Evolutionary conservation across 2,113 vertebrate genomes (phyloP), one percentile per base, ranked within the genome.

Genomic region (Strix aluco): DNA sequence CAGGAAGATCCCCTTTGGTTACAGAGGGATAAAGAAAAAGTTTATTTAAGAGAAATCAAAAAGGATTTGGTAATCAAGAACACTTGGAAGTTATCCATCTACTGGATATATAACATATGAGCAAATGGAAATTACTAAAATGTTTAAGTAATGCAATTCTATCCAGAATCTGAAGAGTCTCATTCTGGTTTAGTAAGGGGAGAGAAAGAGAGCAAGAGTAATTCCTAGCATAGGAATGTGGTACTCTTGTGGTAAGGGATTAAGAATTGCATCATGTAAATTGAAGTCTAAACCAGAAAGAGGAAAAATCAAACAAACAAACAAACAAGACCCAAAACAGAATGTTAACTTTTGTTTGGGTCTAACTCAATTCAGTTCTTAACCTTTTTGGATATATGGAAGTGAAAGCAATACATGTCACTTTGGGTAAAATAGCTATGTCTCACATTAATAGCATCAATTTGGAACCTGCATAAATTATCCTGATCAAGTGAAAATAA

Each of bases 11-110:
- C 20, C 15, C 29, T 95, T 95, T 54, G 20, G 66, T 84, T 96
- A 89, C 65, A 85, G 72, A 82, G 51, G 38, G 69, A 81, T 97
- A 93, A 94, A 85, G 66, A 92, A 87, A 85, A 96, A 52, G 44
- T 82, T 89, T 91, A 63, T 90, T 92, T 94, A 93, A 94, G 70
- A 97, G 57, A 94, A 94, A 95, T 95, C 61, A 94, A 79, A 96
- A 97, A 94, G 62, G 81, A 79, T 85, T 90, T 75, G 63, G 81
- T 96, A 96, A 97, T 98, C 84, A 97, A 95, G 95, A 97, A 84
- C 91, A 93, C 40, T 97, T 94, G 96, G 95, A 97, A 95, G 67
- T 86, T 77, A 88, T 93, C 92, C 80, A 78, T 96, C 65, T 70
- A 32, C 86, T 79, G 51, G 72, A 86, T 96, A 91, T 77, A 84